Base-by-base conservation (phyloP, 1,140 invertebrate species). In the Diorhabda sublineata region DNA sequence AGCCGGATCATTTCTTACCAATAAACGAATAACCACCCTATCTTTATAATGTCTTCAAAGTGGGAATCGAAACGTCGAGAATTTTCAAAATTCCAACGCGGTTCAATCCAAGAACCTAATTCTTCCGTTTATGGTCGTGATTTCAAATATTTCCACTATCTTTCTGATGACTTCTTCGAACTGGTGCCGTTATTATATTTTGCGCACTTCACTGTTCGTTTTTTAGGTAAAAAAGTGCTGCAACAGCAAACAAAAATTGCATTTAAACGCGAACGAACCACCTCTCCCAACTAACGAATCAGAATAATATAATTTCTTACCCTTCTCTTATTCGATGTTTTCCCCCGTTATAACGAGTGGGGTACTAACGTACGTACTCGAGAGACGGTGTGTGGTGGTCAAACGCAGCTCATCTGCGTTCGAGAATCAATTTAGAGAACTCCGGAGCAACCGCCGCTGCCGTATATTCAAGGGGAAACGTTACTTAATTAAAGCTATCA, bases 301-400 rank as follows among this genome's bases (percentile, higher is more conserved):
- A 66, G 62, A 69, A 65, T 69, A 69, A 69, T 69, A 66, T 69
- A 69, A 69, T 69, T 69, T 69, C 62, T 59, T 52, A 57, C 68
- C 62, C 61, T 68, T 59, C 61, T 60, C 60, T n/a, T 52, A 8
- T 52, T 52, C 47, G 6, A n/a, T n/a, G 47, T n/a, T 52, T n/a
- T 8, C 58, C 60, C 64, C 67, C 67, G 60, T 61, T 64, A 60
- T 69, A 69, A 69, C 59, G 68, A 69, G 64, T 61, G 6, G 6
- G n/a, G 6, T 52, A 52, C 47, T 52, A 63, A 52, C 41, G 44
- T 57, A 1, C 26, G 26, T 26, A 26, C 64, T 62, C 68, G 47
- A 43, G 45, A 62, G 62, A 63, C 57, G 58, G 52, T 41, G 26
- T 26, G 42, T 41, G 59, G 59, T 61, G 59, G 59, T 61, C 59